Base-by-base conservation (phyloP, 2,888 invertebrate species). In the Clanis bilineata region DNA sequence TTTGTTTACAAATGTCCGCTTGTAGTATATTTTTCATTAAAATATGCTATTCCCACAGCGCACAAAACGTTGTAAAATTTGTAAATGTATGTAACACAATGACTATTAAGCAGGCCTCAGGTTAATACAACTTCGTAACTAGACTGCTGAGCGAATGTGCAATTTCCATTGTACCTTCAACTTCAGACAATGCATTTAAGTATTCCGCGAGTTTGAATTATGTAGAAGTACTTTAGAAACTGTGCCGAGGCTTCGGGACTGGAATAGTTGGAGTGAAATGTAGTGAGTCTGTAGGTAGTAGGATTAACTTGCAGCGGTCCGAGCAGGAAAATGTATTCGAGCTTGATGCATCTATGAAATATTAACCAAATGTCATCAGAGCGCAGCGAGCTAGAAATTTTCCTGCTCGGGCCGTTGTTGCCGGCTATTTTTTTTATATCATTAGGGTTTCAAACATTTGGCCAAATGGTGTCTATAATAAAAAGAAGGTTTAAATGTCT, bases 171-270 rank as follows among this genome's bases (percentile, higher is more conserved):
- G 22, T 22, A 10, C 21, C 25, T n/a, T 47, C 47, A 15, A 15
- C 28, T 51, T 32, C 28, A 28, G 28, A 51, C 51, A 51, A 32
- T 51, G 51, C 32, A 32, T 28, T 28, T 32, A 10, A 47, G 47
- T 51, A 51, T 51, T 51, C 32, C 18, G 0, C 32, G 51, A 32
- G 51, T 51, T 51, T 51, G 32, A 51, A 51, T 51, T 51, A 51
- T 51, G 28, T 28, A 51, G 32, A 51, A 51, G 18, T 32, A 51
- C 28, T 51, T 28, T 9, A 9, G 28, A 10, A 32, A 32, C 51
- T 51, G 28, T 28, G 51, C 51, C 51, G 51, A 15, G 18, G 41
- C 41, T 36, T 32, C 43, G 21, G 2, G 10, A 44, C 23, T 15
- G 51, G 47, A 51, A 28, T 51, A 32, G 28, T 28, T 10, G 18